Percentiles rank a stretch among this genome's conserved stretches.
Evolutionary conservation across 2,113 vertebrate genomes (phyloP).

Genomic region (Piaya cayana): DNA sequence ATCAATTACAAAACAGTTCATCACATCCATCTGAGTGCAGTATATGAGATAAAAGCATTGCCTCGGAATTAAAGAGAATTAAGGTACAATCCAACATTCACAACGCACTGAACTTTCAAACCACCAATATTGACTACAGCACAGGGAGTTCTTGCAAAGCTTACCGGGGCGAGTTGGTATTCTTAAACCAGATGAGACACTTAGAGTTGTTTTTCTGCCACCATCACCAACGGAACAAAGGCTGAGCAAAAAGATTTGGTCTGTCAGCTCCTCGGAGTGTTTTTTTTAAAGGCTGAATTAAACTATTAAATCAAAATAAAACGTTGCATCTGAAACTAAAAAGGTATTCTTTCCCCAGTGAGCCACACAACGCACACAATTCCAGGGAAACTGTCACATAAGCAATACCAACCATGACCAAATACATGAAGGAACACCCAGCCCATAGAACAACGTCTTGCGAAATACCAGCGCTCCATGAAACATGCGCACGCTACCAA

Average conservation of each 20-base stretch:
- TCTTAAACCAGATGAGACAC: background rate
- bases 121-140: background rate
- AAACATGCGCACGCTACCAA: background rate
- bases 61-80: background rate
- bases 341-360: background rate
- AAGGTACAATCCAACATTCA: background rate
- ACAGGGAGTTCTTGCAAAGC: background rate
- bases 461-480: background rate
- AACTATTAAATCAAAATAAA: background rate
- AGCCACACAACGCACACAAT: background rate
- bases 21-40: background rate
- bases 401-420: background rate
- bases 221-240: background rate
- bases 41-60: background rate
- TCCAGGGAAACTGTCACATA: background rate
- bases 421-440: background rate
- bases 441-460: background rate
- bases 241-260: background rate
- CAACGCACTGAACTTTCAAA: background rate
- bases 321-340: background rate
- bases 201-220: background rate
- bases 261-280: background rate
- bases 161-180: background rate
- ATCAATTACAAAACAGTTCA: background rate
- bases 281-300: background rate